These are phyloP conservation scores for Globia sparganii DNA, from an alignment of 2,888 invertebrate species.

Conservation along the genomic window DNA sequence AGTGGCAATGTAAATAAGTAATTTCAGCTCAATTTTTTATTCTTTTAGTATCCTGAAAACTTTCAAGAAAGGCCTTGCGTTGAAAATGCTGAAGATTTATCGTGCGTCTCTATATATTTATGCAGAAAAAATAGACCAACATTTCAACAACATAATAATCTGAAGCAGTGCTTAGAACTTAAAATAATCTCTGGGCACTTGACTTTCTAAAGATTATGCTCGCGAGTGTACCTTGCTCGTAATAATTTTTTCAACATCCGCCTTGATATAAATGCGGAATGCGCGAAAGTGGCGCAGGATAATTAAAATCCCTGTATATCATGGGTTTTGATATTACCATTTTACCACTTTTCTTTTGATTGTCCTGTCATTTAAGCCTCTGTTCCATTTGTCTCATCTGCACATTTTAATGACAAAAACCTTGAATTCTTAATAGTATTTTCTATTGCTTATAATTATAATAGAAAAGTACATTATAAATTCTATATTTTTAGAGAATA, in stretches of 20 bases:
- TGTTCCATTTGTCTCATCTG: neutral
- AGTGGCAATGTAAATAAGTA: neutral
- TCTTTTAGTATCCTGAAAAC: neutral
- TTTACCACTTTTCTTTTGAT: conserved; percentile 29
- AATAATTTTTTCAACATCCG: conserved; percentile 79
- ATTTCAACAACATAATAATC: neutral
- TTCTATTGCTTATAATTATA: too few species aligned
- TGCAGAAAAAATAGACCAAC: neutral
- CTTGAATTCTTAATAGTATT: neutral
- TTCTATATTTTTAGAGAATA: neutral
- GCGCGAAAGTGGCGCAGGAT: conserved; percentile 78
- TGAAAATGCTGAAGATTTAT: neutral
- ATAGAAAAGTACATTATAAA: neutral
- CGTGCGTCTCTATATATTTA: neutral
- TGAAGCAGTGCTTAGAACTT: neutral
- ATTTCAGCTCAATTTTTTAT: too few species aligned
- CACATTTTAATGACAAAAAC: neutral
- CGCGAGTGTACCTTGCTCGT: conserved; percentile 67
- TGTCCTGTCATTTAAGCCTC: neutral
- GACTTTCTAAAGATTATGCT: conserved; percentile 10
- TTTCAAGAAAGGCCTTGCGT: neutral
- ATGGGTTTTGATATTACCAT: conserved; percentile 54
- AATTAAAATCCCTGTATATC: conserved; percentile 75
- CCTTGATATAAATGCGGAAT: conserved; percentile 70
- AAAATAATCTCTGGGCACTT: neutral